These are phyloP conservation scores for Myiotriccus ornatus DNA, from an alignment of 2,797 vertebrate species.

Conservation along the genomic window DNA sequence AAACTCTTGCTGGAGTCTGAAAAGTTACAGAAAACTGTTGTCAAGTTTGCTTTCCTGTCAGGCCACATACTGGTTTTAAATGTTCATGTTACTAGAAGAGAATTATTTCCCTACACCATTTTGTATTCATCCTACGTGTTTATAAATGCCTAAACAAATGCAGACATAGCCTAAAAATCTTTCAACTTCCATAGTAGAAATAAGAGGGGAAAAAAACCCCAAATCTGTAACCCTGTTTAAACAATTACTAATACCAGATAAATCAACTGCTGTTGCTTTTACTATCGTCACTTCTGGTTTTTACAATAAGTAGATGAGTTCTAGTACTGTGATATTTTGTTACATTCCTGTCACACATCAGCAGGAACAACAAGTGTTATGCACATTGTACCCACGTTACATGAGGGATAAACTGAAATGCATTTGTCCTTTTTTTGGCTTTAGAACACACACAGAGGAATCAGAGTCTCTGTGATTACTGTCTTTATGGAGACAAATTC, in stretches of 20 bases:
- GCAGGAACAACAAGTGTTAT: background rate
- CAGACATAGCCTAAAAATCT: background rate
- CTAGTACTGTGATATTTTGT: background rate
- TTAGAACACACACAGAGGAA: background rate
- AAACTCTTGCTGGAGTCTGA: slow-evolving; percentile 67
- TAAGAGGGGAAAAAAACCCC: background rate
- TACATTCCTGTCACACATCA: background rate
- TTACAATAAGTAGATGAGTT: background rate
- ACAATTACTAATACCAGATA: background rate
- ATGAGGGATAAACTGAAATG: background rate
- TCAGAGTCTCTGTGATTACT: background rate
- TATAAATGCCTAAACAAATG: background rate
- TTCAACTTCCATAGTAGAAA: background rate
- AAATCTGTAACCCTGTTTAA: background rate
- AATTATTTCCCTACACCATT: background rate
- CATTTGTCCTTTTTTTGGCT: background rate
- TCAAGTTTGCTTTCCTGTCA: background rate
- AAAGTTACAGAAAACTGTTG: slow-evolving; percentile 22
- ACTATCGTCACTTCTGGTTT: background rate
- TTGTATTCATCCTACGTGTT: background rate
- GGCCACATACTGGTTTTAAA: background rate
- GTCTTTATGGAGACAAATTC: background rate
- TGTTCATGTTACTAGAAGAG: background rate
- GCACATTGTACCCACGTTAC: background rate
- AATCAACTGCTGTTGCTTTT: background rate